Evolutionary conservation across 1,140 invertebrate genomes (phyloP), one percentile per base, ranked within the genome.

Genomic region (Tetramorium parvispinum): DNA sequence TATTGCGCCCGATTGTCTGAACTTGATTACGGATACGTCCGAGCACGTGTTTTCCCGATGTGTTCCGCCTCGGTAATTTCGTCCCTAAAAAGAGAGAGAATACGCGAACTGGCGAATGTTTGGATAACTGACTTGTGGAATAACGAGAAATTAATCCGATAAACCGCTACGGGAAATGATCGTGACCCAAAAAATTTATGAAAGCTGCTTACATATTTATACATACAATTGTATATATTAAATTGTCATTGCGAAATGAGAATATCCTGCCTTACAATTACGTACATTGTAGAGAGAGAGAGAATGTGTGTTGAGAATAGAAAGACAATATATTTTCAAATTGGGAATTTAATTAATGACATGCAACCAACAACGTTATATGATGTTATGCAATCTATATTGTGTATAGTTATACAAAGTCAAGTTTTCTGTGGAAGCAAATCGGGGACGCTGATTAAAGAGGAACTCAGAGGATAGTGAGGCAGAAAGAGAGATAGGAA

Each of bases 401-500:
- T 78, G 18, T 63, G 46, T 27, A 51, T 63, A 24, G 51, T 82
- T 57, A 82, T 59, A 66, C 18, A 61, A 59, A 73, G 24, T 27
- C 8, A 57, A 73, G 32, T 49, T 73, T 61, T 59, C 24, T 43
- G 13, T 16, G 24, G 27, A 37, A 49, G 68, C 55, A 37, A 75
- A 49, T 82, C 32, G 37, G 13, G 24, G 40, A 66, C 53, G 32
- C 21, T 63, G 61, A 73, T 85, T 73, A 85, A 53, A 87, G 66
- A 85, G 49, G 65, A 87, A 83, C 13, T 43, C 32, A 40, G 49
- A 43, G 68, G 46, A 83, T 51, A 87, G 66, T 83, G n/a, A 87
- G 32, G 59, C 27, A 73, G 85, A 57, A 83, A 83, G 55, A 85
- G 70, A 75, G 46, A 49, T 32, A 86, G 46, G 37, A 75, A 49